phyloP scores from a whole-genome alignment of 92 coral and sea anemone genomes.

The Zoanthus sansibaricus region DNA sequence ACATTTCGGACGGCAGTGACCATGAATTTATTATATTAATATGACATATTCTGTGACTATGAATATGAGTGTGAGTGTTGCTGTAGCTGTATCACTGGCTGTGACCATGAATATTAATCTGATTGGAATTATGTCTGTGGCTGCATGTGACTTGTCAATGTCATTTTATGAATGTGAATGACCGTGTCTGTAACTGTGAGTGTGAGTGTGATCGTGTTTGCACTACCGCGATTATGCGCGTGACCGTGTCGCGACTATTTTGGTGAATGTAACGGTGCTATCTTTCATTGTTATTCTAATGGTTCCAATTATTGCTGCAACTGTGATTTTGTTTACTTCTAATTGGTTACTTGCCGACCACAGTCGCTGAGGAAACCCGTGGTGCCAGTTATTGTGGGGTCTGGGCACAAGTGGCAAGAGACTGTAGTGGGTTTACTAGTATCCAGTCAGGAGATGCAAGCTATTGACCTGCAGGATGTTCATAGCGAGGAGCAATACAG shows the following conservation, averaged over 20 bases:
- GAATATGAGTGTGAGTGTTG: neutral
- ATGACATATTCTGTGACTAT: neutral
- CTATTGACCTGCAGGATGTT: constrained; percentile 77
- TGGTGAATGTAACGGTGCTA: no score
- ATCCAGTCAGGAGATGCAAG: constrained; percentile 70
- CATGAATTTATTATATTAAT: no score
- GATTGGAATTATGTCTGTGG: neutral
- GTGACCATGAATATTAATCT: no score
- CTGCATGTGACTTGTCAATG: neutral
- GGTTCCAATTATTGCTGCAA: neutral
- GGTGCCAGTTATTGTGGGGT: constrained; percentile 91
- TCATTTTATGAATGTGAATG: neutral
- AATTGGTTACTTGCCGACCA: neutral
- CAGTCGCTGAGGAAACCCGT: constrained; percentile 94
- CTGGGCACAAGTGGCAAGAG: constrained; percentile 80
- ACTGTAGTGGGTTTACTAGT: constrained; percentile 90
- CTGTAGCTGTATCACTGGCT: no score
- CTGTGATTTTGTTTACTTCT: neutral
- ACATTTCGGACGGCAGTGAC: no score
- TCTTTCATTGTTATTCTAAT: no score
- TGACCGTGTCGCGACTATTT: no score
- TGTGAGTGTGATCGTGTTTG: neutral
- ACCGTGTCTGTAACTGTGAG: neutral
- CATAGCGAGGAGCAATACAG: constrained; percentile 50
- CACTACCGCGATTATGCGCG: neutral